phyloP scores from a whole-genome alignment of 2,888 invertebrate species.

The Neelides folsomi region DNA sequence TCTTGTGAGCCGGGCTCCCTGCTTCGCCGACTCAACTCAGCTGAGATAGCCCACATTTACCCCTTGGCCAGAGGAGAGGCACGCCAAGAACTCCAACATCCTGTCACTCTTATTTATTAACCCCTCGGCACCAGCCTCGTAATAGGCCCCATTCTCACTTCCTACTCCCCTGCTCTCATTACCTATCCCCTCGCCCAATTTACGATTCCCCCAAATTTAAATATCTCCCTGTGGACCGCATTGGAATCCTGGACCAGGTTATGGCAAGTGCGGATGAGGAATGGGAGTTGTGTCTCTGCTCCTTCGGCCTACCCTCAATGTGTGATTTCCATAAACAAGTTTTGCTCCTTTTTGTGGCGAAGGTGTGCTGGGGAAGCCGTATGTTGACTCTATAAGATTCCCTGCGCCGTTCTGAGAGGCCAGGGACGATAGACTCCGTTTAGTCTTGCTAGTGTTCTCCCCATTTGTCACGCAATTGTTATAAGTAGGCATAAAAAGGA shows the following conservation, averaged over 20 bases:
- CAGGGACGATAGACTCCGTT: too few relatives aligned
- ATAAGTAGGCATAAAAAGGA: too few relatives aligned
- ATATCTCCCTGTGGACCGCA: too few relatives aligned
- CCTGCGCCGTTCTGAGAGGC: too few relatives aligned
- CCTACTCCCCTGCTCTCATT: background rate
- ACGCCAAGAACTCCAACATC: constrained; percentile 5
- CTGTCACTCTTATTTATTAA: constrained; percentile 1
- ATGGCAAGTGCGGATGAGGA: background rate
- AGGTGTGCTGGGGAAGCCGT: too few relatives aligned
- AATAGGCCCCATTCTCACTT: constrained; percentile 7
- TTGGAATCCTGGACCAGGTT: too few relatives aligned
- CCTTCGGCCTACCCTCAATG: constrained; percentile 4
- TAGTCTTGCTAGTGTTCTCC: too few relatives aligned
- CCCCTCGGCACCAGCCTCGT: constrained; percentile 3
- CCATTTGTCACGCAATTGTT: too few relatives aligned
- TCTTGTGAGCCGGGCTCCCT: background rate
- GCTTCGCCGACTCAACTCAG: background rate
- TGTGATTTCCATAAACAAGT: constrained; percentile 12
- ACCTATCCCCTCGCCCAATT: background rate
- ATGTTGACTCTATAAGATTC: too few relatives aligned
- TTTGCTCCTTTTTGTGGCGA: constrained; percentile 9
- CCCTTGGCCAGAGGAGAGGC: constrained; percentile 3
- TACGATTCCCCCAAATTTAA: background rate
- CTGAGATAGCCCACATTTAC: background rate
- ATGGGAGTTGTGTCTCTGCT: constrained; percentile 1